Base-by-base conservation (phyloP, 2,888 invertebrate genomes). In the Standfussiana lucernea region DNA sequence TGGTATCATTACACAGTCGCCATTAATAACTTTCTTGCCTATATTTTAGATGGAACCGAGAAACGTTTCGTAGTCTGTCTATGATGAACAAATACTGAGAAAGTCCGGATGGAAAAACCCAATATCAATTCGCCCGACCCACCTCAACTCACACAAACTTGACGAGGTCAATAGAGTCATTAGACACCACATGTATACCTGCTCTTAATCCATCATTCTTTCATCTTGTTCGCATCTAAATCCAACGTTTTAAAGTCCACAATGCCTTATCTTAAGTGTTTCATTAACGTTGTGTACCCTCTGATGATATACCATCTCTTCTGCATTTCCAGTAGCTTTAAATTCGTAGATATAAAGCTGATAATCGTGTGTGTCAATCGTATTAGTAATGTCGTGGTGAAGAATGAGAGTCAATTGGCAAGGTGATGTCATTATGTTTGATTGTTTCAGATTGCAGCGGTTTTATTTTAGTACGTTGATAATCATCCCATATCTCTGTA, bases 371-470 rank as follows among this genome's bases (percentile, higher is more conserved):
- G 68, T 42, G 7, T 8, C 1, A 67, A 35, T 21, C 69, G 67
- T 35, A 13, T 62, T 37, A 21, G 1, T 65, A 71, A 59, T 11
- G 13, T 74, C 62, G 80, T 77, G 24, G 42, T 68, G 70, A 47
- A 61, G 75, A 89, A 92, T 87, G 66, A 81, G 89, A 91, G 91
- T 91, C 92, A 93, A 93, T 91, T 92, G 91, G 61, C 24, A 77
- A 81, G 87, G 88, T 93, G 91, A 90, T 88, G 80, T 91, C 89
- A 89, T 76, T 84, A 72, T 69, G 73, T 86, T 65, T 80, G 73
- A 82, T 75, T 72, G 74, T 85, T 68, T 67, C 24, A 68, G 40
- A 76, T 65, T 71, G 65, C 32, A 67, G 40, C 62, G 35, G 50
- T 45, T 77, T 77, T 75, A 71, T 82, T 73, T 88, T 69, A 37